Conservation (phyloP, 1,140 invertebrate species). For the Drosophila kohkoa region DNA sequence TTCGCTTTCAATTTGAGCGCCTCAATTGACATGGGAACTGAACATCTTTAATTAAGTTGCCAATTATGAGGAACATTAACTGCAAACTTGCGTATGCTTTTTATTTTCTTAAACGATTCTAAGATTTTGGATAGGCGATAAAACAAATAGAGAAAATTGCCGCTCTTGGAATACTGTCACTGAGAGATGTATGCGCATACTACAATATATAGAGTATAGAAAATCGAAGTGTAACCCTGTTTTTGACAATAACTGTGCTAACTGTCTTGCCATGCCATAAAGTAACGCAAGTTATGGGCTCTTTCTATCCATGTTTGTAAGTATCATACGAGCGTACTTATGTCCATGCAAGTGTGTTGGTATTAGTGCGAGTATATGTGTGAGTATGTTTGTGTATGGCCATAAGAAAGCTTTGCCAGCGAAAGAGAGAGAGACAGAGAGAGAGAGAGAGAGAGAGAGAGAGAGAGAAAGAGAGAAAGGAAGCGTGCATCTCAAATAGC, state of each 20-base stretch:
- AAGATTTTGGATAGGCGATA: not conserved
- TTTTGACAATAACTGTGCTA: constrained; percentile 15
- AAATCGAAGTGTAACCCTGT: not conserved
- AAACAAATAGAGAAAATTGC: not conserved
- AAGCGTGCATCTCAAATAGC: constrained; percentile 33
- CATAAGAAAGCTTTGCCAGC: constrained; percentile 20
- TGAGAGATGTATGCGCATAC: not conserved
- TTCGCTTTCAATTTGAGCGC: constrained; percentile 21
- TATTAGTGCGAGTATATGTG: not conserved
- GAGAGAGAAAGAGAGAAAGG: not conserved
- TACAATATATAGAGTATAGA: not conserved
- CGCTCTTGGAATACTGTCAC: not conserved
- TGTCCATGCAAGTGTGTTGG: not conserved
- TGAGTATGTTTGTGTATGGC: constrained; percentile 23
- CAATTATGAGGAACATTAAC: constrained; percentile 1
- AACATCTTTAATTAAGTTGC: constrained; percentile 16
- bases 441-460: no score
- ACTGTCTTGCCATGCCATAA: constrained; percentile 24
- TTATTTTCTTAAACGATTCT: not conserved
- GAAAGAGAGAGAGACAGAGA: not conserved
- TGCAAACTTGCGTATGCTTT: not conserved
- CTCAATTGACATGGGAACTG: constrained; percentile 29
- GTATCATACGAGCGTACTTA: constrained; percentile 1
- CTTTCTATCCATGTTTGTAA: not conserved
- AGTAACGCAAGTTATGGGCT: constrained; percentile 16